Conservation (phyloP, 2,113 vertebrate genomes). For the Myiozetetes cayanensis region DNA sequence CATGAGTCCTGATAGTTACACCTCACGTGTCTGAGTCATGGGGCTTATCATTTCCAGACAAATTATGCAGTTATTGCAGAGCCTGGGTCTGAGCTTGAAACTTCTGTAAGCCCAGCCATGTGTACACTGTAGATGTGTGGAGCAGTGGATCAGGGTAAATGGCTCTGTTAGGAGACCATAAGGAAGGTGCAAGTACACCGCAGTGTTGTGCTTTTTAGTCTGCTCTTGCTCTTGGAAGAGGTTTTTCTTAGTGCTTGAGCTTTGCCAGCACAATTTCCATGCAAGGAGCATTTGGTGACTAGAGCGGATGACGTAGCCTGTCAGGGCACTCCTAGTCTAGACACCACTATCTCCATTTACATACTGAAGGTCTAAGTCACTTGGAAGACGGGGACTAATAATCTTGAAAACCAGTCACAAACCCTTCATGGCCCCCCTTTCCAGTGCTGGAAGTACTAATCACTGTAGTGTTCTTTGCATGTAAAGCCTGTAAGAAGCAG, state of each 20-base stretch:
- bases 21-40: background rate
- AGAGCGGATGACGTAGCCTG: background rate
- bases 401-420: background rate
- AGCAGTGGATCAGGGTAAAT: background rate
- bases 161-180: background rate
- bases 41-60: background rate
- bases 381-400: background rate
- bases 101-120: rapidly evolving
- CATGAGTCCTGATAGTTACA: background rate
- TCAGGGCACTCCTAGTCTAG: constrained; percentile 42
- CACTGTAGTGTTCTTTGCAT: background rate
- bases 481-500: background rate
- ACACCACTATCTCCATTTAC: constrained; percentile 4
- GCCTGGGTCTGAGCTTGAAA: background rate
- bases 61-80: background rate
- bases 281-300: background rate
- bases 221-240: background rate
- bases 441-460: background rate
- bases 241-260: background rate
- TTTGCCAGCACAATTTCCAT: background rate
- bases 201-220: background rate
- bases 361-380: constrained; percentile 8
- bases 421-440: background rate
- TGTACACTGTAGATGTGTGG: rapidly evolving
- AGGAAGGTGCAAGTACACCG: background rate